Percentiles rank a stretch among this genome's conserved stretches.
phyloP scores from a whole-genome alignment of 2,888 invertebrate species.

The Enchytraeus crypticus region DNA sequence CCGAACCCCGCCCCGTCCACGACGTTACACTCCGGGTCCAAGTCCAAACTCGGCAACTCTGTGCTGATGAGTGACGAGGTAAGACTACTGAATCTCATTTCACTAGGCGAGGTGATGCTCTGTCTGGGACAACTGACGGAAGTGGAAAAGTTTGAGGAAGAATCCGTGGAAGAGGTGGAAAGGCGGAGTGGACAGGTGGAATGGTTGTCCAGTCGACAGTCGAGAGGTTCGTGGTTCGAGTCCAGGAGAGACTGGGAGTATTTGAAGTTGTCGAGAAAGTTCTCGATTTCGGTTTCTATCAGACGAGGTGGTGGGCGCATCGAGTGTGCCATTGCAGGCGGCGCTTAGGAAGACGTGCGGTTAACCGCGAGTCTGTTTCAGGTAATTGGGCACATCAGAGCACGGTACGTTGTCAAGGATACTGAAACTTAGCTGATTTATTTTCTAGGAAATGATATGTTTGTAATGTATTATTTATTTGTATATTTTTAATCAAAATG shows the following conservation, averaged over 20 bases:
- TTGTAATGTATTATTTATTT: no score
- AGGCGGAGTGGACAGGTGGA: not conserved
- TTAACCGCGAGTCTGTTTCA: no score
- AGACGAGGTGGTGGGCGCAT: not conserved
- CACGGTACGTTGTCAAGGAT: no score
- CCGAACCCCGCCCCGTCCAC: no score
- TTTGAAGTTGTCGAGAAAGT: slow-evolving; percentile 15
- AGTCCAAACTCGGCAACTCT: not conserved
- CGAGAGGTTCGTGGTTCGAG: not conserved
- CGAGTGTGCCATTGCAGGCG: no score
- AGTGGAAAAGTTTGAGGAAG: slow-evolving; percentile 7
- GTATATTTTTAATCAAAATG: no score
- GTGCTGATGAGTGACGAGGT: slow-evolving; percentile 12
- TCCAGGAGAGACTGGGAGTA: not conserved
- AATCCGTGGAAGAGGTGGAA: not conserved
- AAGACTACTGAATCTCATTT: slow-evolving; percentile 12
- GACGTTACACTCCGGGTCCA: slow-evolving; percentile 1
- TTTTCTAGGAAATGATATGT: no score
- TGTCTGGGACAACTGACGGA: slow-evolving; percentile 12
- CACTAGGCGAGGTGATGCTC: slow-evolving; percentile 16
- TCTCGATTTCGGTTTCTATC: slow-evolving; percentile 14
- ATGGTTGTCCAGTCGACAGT: slow-evolving; percentile 3
- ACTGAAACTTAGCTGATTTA: no score
- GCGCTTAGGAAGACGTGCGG: no score
- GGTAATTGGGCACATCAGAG: no score